Evolutionary conservation across 30 jellyfish, hydroid and myxozoan species (phyloP).

Genomic region (Haliclystus octoradiatus): DNA sequence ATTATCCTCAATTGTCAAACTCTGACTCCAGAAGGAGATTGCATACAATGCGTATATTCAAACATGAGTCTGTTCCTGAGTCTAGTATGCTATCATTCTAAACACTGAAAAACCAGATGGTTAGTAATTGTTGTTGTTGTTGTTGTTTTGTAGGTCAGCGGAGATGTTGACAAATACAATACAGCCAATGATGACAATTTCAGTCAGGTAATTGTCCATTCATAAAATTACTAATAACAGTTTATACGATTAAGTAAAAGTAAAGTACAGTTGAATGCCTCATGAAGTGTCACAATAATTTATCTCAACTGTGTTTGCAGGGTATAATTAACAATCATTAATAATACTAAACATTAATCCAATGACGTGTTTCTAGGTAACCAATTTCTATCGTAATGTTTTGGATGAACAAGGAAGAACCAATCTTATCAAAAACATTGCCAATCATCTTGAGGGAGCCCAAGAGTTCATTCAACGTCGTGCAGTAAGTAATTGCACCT

Average conservation of each 20-base stretch:
- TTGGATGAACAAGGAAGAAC: constrained; percentile 53
- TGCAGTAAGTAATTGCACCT: constrained; percentile 36
- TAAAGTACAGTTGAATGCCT: not conserved
- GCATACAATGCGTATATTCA: too few species aligned
- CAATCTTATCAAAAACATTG: constrained; percentile 52
- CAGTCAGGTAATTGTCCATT: constrained; percentile 47
- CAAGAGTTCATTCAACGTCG: constrained; percentile 60
- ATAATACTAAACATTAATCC: too few species aligned
- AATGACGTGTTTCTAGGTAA: too few species aligned
- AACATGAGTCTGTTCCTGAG: too few species aligned
- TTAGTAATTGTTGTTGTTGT: too few species aligned
- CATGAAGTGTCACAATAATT: not conserved
- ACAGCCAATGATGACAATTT: constrained; percentile 77
- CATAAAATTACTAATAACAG: constrained; percentile 43
- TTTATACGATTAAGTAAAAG: not conserved
- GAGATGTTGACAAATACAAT: constrained; percentile 47
- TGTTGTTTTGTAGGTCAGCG: constrained; percentile 38
- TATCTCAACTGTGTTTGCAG: not conserved
- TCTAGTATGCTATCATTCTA: too few species aligned
- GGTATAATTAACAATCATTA: too few species aligned
- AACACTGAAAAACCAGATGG: too few species aligned
- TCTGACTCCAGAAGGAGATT: too few species aligned
- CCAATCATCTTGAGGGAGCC: constrained; percentile 73
- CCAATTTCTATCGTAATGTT: constrained; percentile 18
- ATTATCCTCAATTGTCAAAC: not conserved